Conservation (phyloP, 1,140 invertebrate species). For the Psix sp. region DNA sequence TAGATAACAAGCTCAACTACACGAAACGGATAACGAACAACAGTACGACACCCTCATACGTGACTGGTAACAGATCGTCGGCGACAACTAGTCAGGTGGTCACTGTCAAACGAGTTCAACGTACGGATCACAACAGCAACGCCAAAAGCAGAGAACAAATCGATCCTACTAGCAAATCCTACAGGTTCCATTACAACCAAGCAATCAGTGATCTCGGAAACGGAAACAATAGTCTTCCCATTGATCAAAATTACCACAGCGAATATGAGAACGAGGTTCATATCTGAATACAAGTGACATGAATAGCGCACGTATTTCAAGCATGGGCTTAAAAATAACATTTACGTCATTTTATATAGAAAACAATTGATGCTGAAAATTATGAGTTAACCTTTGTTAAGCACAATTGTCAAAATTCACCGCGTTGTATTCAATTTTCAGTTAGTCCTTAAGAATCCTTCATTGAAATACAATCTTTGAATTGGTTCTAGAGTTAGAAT, state of each 20-base stretch:
- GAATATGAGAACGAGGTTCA: conserved; percentile 56
- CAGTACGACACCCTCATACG: conserved; percentile 51
- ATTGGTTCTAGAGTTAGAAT: too few species aligned
- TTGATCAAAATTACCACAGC: conserved; percentile 58
- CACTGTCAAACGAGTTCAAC: conserved; percentile 64
- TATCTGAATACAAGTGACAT: conserved; percentile 12
- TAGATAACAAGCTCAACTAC: conserved; percentile 74
- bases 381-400: too few species aligned
- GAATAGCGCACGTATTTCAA: too few species aligned
- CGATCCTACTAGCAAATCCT: conserved; percentile 64
- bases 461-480: too few species aligned
- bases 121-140: conserved; percentile 70
- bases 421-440: too few species aligned
- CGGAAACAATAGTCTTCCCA: conserved; percentile 58
- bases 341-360: too few species aligned
- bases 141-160: conserved; percentile 71
- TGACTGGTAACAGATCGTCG: conserved; percentile 54
- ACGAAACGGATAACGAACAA: conserved; percentile 69
- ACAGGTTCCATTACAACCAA: conserved; percentile 45
- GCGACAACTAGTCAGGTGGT: conserved; percentile 65
- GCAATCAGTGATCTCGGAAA: conserved; percentile 58
- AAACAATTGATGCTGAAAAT: too few species aligned
- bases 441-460: too few species aligned
- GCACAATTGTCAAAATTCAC: too few species aligned
- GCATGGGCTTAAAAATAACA: too few species aligned